Evolutionary conservation across 2,113 vertebrate species (phyloP).

Genomic region (Sigmodon hispidus): DNA sequence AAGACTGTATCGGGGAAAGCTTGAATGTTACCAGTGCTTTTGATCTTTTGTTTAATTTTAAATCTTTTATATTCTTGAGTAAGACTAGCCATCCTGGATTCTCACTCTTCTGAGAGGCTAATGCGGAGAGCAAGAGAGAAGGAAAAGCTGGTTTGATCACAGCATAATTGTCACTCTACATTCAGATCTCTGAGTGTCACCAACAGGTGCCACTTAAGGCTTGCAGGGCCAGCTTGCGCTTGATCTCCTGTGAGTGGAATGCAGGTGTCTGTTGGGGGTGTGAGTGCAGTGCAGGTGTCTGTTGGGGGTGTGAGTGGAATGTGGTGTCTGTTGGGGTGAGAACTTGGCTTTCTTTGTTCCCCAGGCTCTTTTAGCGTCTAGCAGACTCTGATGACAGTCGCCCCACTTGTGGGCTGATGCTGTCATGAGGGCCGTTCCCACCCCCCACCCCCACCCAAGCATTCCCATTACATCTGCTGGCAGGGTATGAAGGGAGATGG

Average conservation of each 20-base stretch:
- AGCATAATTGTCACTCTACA: background rate
- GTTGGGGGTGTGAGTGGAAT: background rate
- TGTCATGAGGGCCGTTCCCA: fast-evolving
- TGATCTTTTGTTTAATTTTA: background rate
- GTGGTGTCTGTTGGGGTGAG: background rate
- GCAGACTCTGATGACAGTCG: conserved; percentile 53
- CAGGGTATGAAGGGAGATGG: fast-evolving
- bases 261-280: background rate
- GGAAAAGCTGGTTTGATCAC: background rate
- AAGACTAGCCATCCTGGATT: background rate
- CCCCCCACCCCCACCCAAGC: conserved; percentile 69
- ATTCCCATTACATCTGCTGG: background rate
- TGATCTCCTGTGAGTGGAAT: background rate
- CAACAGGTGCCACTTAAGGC: background rate
- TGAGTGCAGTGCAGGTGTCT: background rate
- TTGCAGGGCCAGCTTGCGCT: background rate
- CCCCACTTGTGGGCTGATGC: background rate
- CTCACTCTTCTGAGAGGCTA: background rate
- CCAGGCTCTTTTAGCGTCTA: background rate
- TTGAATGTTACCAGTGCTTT: background rate
- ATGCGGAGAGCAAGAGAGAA: background rate
- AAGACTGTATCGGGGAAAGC: background rate
- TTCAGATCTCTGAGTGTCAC: background rate
- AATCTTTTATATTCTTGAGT: background rate
- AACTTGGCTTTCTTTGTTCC: background rate